These are phyloP conservation scores for Andrena flavipes DNA, from an alignment of 2,888 invertebrate species.

Conservation along the genomic window DNA sequence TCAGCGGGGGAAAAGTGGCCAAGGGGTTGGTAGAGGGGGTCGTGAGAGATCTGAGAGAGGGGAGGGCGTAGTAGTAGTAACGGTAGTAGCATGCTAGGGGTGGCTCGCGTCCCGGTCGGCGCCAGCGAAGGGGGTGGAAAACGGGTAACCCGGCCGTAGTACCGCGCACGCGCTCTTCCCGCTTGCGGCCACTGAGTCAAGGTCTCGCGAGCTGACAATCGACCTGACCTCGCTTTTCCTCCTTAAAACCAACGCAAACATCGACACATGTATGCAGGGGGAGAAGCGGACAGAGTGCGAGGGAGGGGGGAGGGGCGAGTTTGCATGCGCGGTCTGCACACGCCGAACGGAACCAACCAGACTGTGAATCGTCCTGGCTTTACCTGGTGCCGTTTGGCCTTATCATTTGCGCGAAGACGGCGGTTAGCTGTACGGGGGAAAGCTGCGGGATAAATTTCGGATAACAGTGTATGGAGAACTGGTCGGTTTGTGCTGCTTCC, in stretches of 20 bases:
- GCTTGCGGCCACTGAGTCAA: constrained; percentile 77
- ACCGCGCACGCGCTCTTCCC: constrained; percentile 69
- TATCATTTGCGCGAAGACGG: not conserved
- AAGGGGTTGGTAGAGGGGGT: not conserved
- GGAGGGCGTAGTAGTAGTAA: constrained; percentile 60
- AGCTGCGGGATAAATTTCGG: not conserved
- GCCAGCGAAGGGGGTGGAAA: constrained; percentile 39
- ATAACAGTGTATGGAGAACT: not conserved
- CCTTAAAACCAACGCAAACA: constrained; percentile 65
- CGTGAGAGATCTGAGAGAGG: constrained; percentile 6
- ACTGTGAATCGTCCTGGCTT: not conserved
- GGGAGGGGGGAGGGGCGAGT: not conserved
- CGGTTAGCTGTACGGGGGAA: not conserved
- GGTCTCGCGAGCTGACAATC: constrained; percentile 76
- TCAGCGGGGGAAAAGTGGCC: constrained; percentile 7
- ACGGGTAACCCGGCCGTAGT: constrained; percentile 53
- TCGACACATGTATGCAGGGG: constrained; percentile 40
- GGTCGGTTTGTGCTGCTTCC: constrained; percentile 9
- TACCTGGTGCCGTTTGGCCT: not conserved
- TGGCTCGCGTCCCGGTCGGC: constrained; percentile 35
- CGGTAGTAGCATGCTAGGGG: constrained; percentile 51
- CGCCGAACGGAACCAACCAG: not conserved
- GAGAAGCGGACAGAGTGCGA: not conserved
- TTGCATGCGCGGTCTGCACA: not conserved
- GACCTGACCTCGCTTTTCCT: constrained; percentile 78